Evolutionary conservation across 2,888 invertebrate species (phyloP), one percentile per base, ranked within the genome.

Genomic region (Cylloceria caligata): DNA sequence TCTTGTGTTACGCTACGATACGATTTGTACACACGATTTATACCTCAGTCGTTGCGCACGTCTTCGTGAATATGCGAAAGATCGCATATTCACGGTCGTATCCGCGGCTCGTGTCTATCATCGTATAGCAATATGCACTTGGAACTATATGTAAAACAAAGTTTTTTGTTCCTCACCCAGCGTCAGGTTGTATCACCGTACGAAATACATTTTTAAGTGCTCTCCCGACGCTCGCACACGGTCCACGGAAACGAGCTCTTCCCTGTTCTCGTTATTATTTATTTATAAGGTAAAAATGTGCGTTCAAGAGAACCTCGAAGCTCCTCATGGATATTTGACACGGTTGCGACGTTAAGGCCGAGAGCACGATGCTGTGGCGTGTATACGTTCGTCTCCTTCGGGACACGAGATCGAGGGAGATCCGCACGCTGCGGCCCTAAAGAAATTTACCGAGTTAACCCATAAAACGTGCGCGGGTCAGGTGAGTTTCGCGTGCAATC

Each of bases 321-420:
- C 64, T 42, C 45, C 73, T 80, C 80, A 55, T 78, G 73, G 80
- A 83, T 81, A 83, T 83, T 83, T 83, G 73, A 83, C 65, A 52
- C 55, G 42, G 77, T 16, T 62, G 27, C 75, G 67, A 81, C 71
- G 65, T 76, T 45, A 55, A 80, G 42, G 64, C 64, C 24, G 13
- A 27, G 52, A 19, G 16, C 16, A 47, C 34, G 7, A 42, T 30
- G 42, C 21, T 21, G n/a, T 27, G 60, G 71, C 45, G 72, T 72
- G 62, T 67, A 55, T 39, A 67, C 19, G 7, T 19, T 57, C 47
- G 65, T 42, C 42, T 79, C 79, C 68, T 36, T 34, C 72, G 68
- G 73, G 79, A 65, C 57, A 6, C 5, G 7, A 47, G 72, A 42
- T 45, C 68, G 69, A 49, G 67, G 83, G 83, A 74, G 69, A 75